These are phyloP conservation scores for Oryzaephilus surinamensis DNA, from an alignment of 1,140 invertebrate species.

Conservation along the genomic window DNA sequence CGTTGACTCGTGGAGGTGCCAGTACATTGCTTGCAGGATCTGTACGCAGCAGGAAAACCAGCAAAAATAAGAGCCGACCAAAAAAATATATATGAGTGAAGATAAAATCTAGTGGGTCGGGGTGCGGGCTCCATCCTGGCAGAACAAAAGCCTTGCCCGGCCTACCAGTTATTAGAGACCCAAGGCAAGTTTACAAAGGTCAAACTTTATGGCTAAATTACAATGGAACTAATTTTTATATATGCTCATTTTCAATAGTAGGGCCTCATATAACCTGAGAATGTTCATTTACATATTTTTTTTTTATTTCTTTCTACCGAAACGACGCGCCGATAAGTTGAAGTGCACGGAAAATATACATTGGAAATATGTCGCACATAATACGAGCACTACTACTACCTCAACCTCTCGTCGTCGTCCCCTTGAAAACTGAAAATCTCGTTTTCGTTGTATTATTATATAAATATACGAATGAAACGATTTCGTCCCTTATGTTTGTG, in stretches of 20 bases:
- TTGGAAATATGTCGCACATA: too few species aligned
- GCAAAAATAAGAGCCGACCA: constrained; percentile 37
- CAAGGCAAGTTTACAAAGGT: constrained; percentile 25
- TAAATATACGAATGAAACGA: too few species aligned
- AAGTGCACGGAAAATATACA: too few species aligned
- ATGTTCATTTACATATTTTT: constrained; percentile 8
- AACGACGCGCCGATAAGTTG: too few species aligned
- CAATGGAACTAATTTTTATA: constrained; percentile 29
- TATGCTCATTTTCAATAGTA: too few species aligned
- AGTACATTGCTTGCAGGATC: constrained; percentile 35
- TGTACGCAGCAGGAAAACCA: constrained; percentile 34
- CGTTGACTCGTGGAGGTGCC: constrained; percentile 35
- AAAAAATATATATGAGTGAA: constrained; percentile 34
- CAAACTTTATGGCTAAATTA: constrained; percentile 30
- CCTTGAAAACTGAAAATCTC: too few species aligned
- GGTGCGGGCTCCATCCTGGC: constrained; percentile 30
- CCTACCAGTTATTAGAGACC: constrained; percentile 32
- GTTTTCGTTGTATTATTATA: too few species aligned
- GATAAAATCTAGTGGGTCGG: constrained; percentile 36
- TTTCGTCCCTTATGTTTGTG: too few species aligned
- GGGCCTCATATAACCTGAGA: constrained; percentile 7
- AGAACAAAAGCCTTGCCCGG: constrained; percentile 33
- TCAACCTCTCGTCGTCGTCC: too few species aligned
- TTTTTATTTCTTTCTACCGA: too few species aligned
- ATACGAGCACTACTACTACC: too few species aligned